Percentiles rank a stretch among this genome's conserved stretches.
phyloP scores from a whole-genome alignment of 2,113 vertebrate species.

The Orcinus orca region DNA sequence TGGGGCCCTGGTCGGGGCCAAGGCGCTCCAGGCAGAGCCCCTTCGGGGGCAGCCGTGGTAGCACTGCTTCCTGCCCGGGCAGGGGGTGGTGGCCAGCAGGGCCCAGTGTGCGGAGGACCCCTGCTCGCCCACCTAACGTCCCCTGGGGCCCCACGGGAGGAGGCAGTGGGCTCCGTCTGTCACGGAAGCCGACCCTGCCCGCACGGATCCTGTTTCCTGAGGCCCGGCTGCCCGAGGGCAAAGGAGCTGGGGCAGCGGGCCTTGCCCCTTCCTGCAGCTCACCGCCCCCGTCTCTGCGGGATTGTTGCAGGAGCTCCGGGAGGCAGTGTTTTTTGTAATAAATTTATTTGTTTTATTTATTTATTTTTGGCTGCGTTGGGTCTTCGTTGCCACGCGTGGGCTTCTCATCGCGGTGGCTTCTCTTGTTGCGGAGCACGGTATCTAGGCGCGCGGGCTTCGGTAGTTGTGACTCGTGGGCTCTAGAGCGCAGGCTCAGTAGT shows the following conservation, averaged over 20 bases:
- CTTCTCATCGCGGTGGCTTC: too few species aligned
- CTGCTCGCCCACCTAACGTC: rapidly evolving
- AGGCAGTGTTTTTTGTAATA: too few species aligned
- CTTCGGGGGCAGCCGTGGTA: neutral
- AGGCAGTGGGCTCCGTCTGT: slow-evolving; percentile 38
- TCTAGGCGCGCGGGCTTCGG: too few species aligned
- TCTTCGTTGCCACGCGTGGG: too few species aligned
- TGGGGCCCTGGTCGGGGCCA: neutral
- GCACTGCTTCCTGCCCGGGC: neutral
- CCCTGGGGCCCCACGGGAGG: neutral
- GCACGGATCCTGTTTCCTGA: neutral
- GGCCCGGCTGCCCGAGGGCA: neutral
- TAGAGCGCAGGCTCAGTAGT: too few species aligned
- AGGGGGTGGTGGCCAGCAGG: neutral
- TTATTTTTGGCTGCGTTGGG: too few species aligned
- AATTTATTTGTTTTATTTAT: too few species aligned
- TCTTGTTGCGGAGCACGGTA: too few species aligned
- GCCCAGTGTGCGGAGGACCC: neutral
- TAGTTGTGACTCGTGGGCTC: too few species aligned
- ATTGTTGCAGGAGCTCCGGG: rapidly evolving
- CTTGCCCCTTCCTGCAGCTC: neutral
- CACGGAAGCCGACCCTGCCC: neutral
- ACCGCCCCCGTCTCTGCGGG: rapidly evolving
- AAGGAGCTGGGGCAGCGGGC: neutral
- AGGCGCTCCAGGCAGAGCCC: neutral